These are phyloP conservation scores for Hylia prasina DNA, from an alignment of 2,113 vertebrate species.

Conservation along the genomic window DNA sequence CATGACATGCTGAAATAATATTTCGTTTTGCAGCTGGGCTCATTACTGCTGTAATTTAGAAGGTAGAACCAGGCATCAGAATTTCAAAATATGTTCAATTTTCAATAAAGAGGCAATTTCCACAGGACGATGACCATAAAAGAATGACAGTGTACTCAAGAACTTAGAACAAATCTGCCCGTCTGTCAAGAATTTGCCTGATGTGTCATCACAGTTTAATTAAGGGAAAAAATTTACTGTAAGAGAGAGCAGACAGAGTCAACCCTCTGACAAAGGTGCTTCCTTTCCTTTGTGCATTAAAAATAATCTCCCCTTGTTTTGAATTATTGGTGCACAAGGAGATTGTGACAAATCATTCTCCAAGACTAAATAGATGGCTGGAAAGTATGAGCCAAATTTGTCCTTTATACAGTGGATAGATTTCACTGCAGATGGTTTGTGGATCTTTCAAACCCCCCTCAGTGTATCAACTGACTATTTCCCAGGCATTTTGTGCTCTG, in stretches of 20 bases:
- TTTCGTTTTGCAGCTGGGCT: conserved; percentile 8
- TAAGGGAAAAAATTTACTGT: not conserved
- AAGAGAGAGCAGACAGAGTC: not conserved
- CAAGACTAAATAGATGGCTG: not conserved
- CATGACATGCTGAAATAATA: not conserved
- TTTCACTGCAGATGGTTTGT: not conserved
- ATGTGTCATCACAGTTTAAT: conserved; percentile 15
- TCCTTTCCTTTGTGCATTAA: not conserved
- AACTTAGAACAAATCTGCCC: not conserved
- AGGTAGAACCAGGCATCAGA: not conserved
- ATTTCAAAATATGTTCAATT: not conserved
- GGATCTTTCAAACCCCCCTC: not conserved
- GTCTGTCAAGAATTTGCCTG: not conserved
- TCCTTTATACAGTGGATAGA: not conserved
- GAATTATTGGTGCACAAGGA: not conserved
- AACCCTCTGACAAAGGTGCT: not conserved
- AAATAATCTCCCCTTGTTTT: not conserved
- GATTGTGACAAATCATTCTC: not conserved
- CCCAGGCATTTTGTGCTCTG: not conserved
- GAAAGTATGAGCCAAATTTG: not conserved
- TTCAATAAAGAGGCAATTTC: conserved; percentile 8
- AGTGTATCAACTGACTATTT: not conserved
- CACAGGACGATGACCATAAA: not conserved
- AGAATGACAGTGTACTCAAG: not conserved
- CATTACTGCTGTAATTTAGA: not conserved